Conservation (phyloP, 2,888 invertebrate genomes). For the Idaea straminata region DNA sequence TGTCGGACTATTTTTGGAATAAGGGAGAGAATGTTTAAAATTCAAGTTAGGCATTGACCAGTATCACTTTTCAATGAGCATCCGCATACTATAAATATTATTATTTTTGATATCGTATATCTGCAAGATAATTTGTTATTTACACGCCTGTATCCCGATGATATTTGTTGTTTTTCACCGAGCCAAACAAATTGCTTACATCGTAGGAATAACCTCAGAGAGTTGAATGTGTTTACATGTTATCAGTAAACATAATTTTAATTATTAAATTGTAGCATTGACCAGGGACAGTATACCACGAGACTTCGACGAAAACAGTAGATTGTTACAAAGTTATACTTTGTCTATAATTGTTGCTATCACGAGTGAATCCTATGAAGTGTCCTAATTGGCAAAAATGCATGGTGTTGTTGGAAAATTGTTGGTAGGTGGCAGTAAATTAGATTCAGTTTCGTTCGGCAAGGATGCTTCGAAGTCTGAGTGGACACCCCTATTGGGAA, state of each 20-base stretch:
- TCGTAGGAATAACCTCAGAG: neutral
- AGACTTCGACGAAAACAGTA: conserved; percentile 20
- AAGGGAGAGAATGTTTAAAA: too few relatives aligned
- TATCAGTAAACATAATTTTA: conserved; percentile 40
- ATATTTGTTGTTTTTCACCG: neutral
- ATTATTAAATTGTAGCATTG: conserved; percentile 33
- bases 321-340: conserved; percentile 8
- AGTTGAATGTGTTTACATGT: conserved; percentile 12
- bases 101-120: neutral
- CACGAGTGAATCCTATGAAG: neutral
- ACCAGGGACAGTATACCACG: conserved; percentile 24
- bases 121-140: neutral
- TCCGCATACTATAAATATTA: neutral
- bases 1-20: too few relatives aligned
- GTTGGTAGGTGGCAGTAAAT: conserved; percentile 34
- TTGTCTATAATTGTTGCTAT: neutral
- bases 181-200: neutral
- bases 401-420: conserved; percentile 44
- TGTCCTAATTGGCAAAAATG: conserved; percentile 13
- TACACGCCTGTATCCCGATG: neutral
- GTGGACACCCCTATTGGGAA: conserved; percentile 55
- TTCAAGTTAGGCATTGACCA: too few relatives aligned
- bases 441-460: conserved; percentile 38
- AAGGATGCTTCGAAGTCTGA: conserved; percentile 46
- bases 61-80: too few relatives aligned